Evolutionary conservation across 2,888 invertebrate genomes (phyloP).

Genomic region (Caenorhabditis doughertyi): DNA sequence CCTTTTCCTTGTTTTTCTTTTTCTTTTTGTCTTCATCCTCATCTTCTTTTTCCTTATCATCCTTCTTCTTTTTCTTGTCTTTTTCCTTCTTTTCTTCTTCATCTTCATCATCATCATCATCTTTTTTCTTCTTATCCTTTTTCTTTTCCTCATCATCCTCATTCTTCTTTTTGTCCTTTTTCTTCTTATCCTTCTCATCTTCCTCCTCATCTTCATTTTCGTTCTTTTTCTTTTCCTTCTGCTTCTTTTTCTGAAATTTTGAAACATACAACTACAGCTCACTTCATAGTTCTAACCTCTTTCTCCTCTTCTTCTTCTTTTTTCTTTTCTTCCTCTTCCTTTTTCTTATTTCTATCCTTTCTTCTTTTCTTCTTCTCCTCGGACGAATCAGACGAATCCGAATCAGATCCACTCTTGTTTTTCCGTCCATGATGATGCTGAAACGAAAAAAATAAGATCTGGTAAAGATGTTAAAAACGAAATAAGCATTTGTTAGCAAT

Average conservation of each 20-base stretch:
- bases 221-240: not conserved
- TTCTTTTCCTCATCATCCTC: slow-evolving; percentile 19
- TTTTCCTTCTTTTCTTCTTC: slow-evolving; percentile 9
- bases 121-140: slow-evolving; percentile 17
- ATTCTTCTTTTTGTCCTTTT: slow-evolving; percentile 13
- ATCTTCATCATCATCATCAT: slow-evolving; percentile 7
- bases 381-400: slow-evolving; percentile 38
- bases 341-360: slow-evolving; percentile 22
- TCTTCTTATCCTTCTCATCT: slow-evolving; percentile 20
- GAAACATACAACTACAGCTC: not conserved
- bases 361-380: slow-evolving; percentile 31
- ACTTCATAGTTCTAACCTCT: not conserved
- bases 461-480: not conserved
- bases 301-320: slow-evolving; percentile 20
- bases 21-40: not conserved
- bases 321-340: slow-evolving; percentile 31
- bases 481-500: no score
- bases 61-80: slow-evolving; percentile 9
- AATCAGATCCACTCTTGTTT: slow-evolving; percentile 38
- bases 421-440: slow-evolving; percentile 29
- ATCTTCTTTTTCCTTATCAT: not conserved
- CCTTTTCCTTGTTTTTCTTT: slow-evolving; percentile 1
- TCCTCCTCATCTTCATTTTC: slow-evolving; percentile 9
- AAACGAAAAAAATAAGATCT: not conserved
- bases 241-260: slow-evolving; percentile 25